Evolutionary conservation across 2,888 invertebrate genomes (phyloP), one percentile per base, ranked within the genome.

Genomic region (Cantharis rufa): DNA sequence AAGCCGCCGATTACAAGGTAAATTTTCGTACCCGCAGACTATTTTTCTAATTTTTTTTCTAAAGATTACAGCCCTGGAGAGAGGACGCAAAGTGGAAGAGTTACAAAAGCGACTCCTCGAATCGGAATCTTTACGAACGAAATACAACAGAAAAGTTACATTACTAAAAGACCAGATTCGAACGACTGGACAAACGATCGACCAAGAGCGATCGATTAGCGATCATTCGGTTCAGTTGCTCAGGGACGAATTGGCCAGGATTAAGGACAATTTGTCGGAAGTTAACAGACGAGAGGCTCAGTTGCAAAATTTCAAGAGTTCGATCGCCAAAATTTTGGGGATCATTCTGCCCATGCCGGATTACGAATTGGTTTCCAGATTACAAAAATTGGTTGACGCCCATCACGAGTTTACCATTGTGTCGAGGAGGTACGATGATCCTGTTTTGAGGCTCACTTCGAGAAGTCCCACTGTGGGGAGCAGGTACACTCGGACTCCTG

Each of bases 1-100:
- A 96, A 86, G 95, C 96, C 0, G 95, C 95, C 0, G 96, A 96
- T 85, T 95, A 94, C 85, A 96, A 96, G 91, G 95, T 94, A 86
- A 68, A 71, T 69, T 71, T 28, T 13, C 0, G 69, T 10, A 13
- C n/a, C 16, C 7, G 0, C 11, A 11, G 13, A 15, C 2, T 62
- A 13, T 0, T 69, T 24, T 27, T 28, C 5, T 71, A 69, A 24
- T 63, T 21, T 61, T 21, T 61, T 71, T 27, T 18, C 68, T 68
- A 15, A 86, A 96, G 95, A 95, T 96, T 83, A 93, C 95, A 15
- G 93, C 96, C 0, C 85, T 96, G 82, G 96, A 96, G 86, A 90
- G 95, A 28, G 95, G 94, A 1, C 91, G 96, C 24, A 96, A 95
- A 88, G 92, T 96, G 72, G 96, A 96, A 85, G 96, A 96, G 78